These are phyloP conservation scores for Paratilapia polleni DNA, from an alignment of 2,113 vertebrate species.

Conservation along the genomic window DNA sequence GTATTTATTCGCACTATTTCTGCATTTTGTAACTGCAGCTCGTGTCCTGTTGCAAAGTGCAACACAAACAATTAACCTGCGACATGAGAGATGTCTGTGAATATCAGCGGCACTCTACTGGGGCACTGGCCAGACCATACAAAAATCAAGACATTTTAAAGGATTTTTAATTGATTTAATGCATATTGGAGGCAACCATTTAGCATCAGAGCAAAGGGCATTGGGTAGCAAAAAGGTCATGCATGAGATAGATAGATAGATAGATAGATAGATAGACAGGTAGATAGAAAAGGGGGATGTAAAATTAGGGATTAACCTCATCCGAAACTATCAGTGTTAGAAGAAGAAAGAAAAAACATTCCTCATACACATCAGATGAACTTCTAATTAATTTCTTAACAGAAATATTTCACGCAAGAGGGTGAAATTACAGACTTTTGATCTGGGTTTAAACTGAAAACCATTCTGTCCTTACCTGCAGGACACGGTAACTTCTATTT, in stretches of 20 bases:
- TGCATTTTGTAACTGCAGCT: background rate
- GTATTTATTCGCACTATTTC: background rate
- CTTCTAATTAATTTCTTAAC: background rate
- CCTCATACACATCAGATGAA: background rate
- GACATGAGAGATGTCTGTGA: background rate
- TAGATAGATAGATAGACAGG: slow-evolving; percentile 38
- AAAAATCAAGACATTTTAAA: background rate
- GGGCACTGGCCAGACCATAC: background rate
- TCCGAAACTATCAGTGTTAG: background rate
- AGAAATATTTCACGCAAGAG: background rate
- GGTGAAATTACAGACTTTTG: background rate
- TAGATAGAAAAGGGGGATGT: background rate
- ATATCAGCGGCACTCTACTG: background rate
- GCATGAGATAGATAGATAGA: slow-evolving; percentile 17
- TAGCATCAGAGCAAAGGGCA: background rate
- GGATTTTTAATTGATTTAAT: background rate
- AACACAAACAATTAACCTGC: background rate
- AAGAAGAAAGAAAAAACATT: background rate
- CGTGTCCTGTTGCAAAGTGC: background rate
- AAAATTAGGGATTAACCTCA: background rate
- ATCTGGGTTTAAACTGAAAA: background rate
- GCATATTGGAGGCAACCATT: background rate
- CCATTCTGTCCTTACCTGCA: slow-evolving; percentile 85
- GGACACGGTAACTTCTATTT: slow-evolving; percentile 94
- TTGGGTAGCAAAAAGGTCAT: slow-evolving; percentile 23